Base-by-base conservation (phyloP, 2,113 vertebrate genomes). In the Meles meles region DNA sequence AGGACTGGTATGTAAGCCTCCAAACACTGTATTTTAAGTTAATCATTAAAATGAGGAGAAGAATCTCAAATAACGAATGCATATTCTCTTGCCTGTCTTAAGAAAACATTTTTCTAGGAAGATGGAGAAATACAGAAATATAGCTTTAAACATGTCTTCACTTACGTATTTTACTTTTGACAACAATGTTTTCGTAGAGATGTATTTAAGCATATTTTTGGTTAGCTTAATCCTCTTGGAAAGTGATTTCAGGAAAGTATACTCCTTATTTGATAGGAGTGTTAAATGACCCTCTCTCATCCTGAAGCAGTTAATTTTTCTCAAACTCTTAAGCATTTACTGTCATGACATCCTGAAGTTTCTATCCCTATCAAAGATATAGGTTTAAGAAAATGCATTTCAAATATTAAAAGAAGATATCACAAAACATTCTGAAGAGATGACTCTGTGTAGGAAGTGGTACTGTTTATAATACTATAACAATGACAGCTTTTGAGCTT, bases 301-400 rank as follows among this genome's bases (percentile, higher is more conserved):
- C 37, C 47, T 20, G 6, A 34, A 80, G 7, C 71, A 61, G 37
- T 88, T 96, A 14, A n/a, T 91, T 93, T 88, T 96, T 88, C 44
- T 85, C 69, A 59, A 10, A 8, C 63, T 95, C 72, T 82, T 94
- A 86, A 83, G 52, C 25, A 69, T 81, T 92, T 49, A 87, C 8
- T 47, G 4, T 49, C 17, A 11, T 23, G 29, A 52, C 13, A 18
- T 71, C 10, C 37, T 72, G 27, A 25, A 57, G 14, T 88, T 72
- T 71, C 44, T 91, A 34, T 71, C 20, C 10, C n/a, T 93, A 55
- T 39, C 37, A 84, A 96, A 37, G 57, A 42, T 83, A 69, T 1
- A 91, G 21, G 25, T 65, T 76, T 65, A 89, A 84, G 49, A 71
- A 93, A 84, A 90, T 52, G 34, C 10, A 77, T 93, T 96, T 90